Percentiles rank a stretch among this genome's conserved stretches.
Evolutionary conservation across 1,140 invertebrate genomes (phyloP).

Genomic region (Antheraea pernyi): DNA sequence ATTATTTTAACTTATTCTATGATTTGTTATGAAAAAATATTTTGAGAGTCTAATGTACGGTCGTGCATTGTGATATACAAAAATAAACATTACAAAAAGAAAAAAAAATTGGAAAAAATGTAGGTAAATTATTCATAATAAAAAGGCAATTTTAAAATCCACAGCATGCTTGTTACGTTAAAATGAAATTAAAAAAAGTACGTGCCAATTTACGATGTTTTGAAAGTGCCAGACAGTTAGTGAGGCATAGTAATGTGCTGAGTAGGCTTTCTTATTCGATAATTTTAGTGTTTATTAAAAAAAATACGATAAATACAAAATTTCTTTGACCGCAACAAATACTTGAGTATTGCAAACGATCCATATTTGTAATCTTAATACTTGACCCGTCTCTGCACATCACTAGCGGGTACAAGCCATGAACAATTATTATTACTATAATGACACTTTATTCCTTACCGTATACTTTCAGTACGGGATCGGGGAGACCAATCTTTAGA

Average conservation of each 20-base stretch:
- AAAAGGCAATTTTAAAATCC: background rate
- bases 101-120: background rate
- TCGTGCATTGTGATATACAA: background rate
- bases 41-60: background rate
- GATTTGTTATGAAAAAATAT: background rate
- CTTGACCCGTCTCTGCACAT: background rate
- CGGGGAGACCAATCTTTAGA: slow-evolving; percentile 89
- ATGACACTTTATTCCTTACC: slow-evolving; percentile 72
- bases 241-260: background rate
- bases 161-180: background rate
- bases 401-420: background rate
- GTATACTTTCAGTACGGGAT: slow-evolving; percentile 89
- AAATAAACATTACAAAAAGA: background rate
- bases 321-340: too few relatives aligned
- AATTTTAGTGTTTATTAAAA: too few relatives aligned
- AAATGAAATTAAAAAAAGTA: background rate
- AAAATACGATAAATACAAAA: too few relatives aligned
- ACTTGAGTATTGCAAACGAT: too few relatives aligned
- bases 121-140: background rate
- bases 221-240: background rate
- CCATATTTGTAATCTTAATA: too few relatives aligned
- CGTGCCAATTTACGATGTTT: background rate
- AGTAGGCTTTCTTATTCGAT: background rate
- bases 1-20: background rate
- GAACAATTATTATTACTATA: background rate